Evolutionary conservation across 2,113 vertebrate species (phyloP).

Genomic region (Pardalotus punctatus): DNA sequence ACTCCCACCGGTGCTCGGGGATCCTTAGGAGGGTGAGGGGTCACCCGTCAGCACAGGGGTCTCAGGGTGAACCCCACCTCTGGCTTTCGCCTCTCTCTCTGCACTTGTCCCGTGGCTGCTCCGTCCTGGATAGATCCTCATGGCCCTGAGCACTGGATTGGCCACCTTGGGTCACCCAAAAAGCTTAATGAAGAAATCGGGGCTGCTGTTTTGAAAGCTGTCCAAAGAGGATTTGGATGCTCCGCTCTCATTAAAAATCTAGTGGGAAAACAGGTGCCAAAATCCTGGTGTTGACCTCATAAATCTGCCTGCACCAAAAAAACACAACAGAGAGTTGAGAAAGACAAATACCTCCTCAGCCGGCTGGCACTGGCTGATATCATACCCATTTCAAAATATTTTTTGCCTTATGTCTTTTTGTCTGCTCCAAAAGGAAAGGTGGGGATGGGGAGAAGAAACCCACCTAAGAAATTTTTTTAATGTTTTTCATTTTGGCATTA

Average conservation of each 20-base stretch:
- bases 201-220: background rate
- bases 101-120: accelerated
- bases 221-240: background rate
- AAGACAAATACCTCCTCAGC: background rate
- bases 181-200: background rate
- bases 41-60: accelerated
- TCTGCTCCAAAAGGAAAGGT: background rate
- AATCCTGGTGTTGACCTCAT: background rate
- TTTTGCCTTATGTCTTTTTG: background rate
- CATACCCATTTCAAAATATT: background rate
- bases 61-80: background rate
- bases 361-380: background rate
- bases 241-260: background rate
- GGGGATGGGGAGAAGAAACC: accelerated
- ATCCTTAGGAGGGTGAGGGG: background rate
- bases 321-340: background rate
- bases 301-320: background rate
- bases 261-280: background rate
- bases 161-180: background rate
- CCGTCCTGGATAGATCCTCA: background rate
- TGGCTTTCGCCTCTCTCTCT: background rate
- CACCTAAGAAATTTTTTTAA: background rate
- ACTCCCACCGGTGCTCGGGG: background rate
- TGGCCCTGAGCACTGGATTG: background rate
- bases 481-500: background rate